These are phyloP conservation scores for Acomys russatus DNA, from an alignment of 2,797 vertebrate species.

Conservation along the genomic window DNA sequence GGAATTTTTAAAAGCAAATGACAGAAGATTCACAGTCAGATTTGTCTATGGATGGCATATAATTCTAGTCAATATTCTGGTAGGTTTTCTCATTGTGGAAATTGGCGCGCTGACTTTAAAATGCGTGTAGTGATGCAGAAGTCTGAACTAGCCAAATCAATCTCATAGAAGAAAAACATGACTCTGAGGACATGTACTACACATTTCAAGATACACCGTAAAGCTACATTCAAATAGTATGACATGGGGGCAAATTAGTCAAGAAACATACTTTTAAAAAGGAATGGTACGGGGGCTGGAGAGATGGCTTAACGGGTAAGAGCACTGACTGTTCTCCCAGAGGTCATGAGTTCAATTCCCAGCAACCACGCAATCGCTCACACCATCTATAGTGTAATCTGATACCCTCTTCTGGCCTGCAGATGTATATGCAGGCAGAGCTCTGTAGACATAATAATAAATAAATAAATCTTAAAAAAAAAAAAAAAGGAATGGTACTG, in stretches of 20 bases:
- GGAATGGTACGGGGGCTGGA: too few species aligned
- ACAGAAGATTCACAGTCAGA: not conserved
- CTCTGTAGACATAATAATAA: too few species aligned
- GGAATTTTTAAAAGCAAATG: not conserved
- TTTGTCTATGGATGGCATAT: not conserved
- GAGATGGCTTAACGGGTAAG: too few species aligned
- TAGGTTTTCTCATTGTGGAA: slow-evolving; percentile 12
- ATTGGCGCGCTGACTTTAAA: not conserved
- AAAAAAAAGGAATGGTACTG: not conserved
- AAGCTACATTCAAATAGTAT: not conserved
- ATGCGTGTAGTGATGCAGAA: not conserved
- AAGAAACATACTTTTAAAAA: not conserved
- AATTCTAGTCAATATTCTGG: not conserved
- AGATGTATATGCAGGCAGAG: too few species aligned
- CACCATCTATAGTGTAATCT: too few species aligned
- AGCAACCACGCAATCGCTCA: too few species aligned
- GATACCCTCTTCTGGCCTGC: too few species aligned
- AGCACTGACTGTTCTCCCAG: too few species aligned
- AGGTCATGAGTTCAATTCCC: too few species aligned
- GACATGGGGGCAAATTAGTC: not conserved
- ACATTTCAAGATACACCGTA: not conserved
- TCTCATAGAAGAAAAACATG: not conserved
- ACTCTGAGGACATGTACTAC: not conserved
- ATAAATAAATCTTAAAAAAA: too few species aligned
- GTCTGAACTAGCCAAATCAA: not conserved